A percentile compares a stretch with the other conserved stretches of the same genome.
phyloP scores from a whole-genome alignment of 2,888 invertebrate species.

The Mythimna loreyi region DNA sequence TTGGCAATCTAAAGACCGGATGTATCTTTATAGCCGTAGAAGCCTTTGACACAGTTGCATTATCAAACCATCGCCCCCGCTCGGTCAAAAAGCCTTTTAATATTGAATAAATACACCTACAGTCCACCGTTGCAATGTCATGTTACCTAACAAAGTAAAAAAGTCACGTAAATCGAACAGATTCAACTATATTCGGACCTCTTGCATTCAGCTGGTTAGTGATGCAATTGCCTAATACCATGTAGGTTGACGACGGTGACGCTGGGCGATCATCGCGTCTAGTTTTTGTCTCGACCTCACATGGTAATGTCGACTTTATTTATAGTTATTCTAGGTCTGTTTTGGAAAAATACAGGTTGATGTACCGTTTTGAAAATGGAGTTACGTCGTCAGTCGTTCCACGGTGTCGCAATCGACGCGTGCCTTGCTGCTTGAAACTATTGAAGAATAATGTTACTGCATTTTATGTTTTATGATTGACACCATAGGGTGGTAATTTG shows the following conservation, averaged over 20 bases:
- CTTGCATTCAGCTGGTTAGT: slow-evolving; percentile 70
- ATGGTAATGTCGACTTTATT: slow-evolving; percentile 67
- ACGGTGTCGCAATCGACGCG: slow-evolving; percentile 86
- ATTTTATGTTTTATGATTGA: slow-evolving; percentile 69
- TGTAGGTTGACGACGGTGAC: slow-evolving; percentile 82
- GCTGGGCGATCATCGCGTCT: slow-evolving; percentile 77
- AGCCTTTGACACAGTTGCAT: slow-evolving; percentile 83
- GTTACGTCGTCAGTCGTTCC: slow-evolving; percentile 66
- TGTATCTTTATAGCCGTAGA: slow-evolving; percentile 72
- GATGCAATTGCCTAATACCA: slow-evolving; percentile 84
- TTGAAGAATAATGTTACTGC: slow-evolving; percentile 43
- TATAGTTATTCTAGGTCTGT: slow-evolving; percentile 44
- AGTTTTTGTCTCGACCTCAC: slow-evolving; percentile 62
- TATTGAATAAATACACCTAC: slow-evolving; percentile 85
- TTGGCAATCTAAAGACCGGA: slow-evolving; percentile 77
- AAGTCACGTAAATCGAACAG: slow-evolving; percentile 49
- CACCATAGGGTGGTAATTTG: slow-evolving; percentile 58
- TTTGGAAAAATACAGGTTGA: slow-evolving; percentile 53
- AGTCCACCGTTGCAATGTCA: slow-evolving; percentile 74
- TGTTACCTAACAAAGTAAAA: slow-evolving; percentile 64
- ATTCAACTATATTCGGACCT: slow-evolving; percentile 53
- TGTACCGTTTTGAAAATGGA: slow-evolving; percentile 78
- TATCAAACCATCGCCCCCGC: slow-evolving; percentile 81
- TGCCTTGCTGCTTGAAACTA: slow-evolving; percentile 75
- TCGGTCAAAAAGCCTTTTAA: slow-evolving; percentile 78